Conservation (phyloP, 2,113 vertebrate species). For the Lasiurus borealis region DNA sequence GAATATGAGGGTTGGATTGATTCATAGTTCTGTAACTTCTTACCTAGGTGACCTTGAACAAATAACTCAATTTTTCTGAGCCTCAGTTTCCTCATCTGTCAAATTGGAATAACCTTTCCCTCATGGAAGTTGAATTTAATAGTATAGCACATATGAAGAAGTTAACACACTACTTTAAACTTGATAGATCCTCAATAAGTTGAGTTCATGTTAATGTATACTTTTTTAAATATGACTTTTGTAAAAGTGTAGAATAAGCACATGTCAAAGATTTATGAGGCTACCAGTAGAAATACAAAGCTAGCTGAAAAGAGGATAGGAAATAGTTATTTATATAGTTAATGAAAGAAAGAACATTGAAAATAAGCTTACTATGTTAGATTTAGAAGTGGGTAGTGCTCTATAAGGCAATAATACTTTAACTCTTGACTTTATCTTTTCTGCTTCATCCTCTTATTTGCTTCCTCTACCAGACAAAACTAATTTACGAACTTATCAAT, state of each 20-base stretch:
- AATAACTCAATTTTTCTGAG: not conserved
- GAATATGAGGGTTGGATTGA: not conserved
- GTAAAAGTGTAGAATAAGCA: not conserved
- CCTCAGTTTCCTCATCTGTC: constrained; percentile 3
- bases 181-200: not conserved
- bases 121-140: not conserved
- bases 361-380: constrained; percentile 10
- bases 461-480: not conserved
- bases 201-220: not conserved
- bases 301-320: not conserved
- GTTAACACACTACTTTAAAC: not conserved
- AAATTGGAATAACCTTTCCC: not conserved
- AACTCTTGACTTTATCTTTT: constrained; percentile 30
- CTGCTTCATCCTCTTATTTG: not conserved
- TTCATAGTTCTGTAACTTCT: not conserved
- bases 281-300: constrained; percentile 2
- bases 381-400: constrained; percentile 32
- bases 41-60: not conserved
- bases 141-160: not conserved
- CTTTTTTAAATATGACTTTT: not conserved
- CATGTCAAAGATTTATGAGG: not conserved
- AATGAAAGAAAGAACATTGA: constrained; percentile 16
- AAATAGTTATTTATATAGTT: not conserved
- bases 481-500: not conserved
- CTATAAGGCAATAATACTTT: not conserved